phyloP scores from a whole-genome alignment of 2,797 vertebrate genomes.

The Rhynchotus rufescens region DNA sequence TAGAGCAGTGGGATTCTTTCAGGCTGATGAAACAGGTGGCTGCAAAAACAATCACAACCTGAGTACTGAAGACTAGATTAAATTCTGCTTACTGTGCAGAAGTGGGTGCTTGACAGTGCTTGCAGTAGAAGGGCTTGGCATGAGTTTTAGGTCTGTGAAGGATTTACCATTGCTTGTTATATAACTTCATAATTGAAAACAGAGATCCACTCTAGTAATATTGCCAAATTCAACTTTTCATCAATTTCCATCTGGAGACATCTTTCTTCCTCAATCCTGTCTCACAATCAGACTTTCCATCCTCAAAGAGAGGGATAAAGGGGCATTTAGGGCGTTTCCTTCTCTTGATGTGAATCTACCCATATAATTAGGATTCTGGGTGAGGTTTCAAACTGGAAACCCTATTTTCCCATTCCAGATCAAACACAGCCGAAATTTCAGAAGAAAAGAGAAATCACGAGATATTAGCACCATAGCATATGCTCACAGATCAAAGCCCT shows the following conservation, averaged over 20 bases:
- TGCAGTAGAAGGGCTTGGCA: background rate
- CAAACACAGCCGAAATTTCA: background rate
- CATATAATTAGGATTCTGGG: background rate
- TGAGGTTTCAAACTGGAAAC: slow-evolving; percentile 9
- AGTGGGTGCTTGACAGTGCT: background rate
- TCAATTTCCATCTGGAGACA: slow-evolving; percentile 1
- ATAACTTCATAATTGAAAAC: slow-evolving; percentile 18
- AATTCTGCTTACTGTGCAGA: background rate
- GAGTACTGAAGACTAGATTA: background rate
- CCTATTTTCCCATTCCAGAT: background rate
- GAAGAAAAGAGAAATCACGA: background rate
- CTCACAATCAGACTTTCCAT: background rate
- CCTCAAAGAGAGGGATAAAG: background rate
- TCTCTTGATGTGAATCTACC: background rate
- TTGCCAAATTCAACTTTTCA: slow-evolving; percentile 12
- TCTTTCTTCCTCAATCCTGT: background rate
- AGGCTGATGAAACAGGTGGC: background rate
- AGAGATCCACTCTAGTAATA: background rate
- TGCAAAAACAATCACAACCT: background rate
- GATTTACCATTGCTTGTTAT: background rate
- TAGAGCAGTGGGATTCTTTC: background rate
- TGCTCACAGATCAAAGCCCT: background rate
- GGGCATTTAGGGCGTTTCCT: background rate
- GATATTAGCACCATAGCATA: background rate
- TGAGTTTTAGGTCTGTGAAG: background rate